Evolutionary conservation across 2,888 invertebrate genomes (phyloP).

Genomic region (Metallyticus violacea): DNA sequence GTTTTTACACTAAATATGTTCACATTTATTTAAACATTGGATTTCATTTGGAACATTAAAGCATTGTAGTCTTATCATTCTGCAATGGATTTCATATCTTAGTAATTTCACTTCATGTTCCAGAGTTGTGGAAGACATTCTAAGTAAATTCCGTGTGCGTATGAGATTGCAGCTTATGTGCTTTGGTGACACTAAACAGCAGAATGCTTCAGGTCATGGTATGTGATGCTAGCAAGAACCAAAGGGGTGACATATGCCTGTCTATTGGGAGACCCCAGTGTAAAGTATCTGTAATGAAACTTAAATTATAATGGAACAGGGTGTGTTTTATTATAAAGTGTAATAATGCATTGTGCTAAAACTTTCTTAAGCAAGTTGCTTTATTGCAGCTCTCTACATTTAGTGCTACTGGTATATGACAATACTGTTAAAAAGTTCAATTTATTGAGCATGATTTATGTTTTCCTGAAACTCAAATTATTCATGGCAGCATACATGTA

Average conservation of each 20-base stretch:
- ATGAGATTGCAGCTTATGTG: slow-evolving; percentile 70
- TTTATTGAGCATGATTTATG: background rate
- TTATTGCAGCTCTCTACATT: background rate
- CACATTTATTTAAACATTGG: no score
- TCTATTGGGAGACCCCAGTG: slow-evolving; percentile 8
- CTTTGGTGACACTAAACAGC: slow-evolving; percentile 43
- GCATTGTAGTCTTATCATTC: no score
- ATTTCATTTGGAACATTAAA: no score
- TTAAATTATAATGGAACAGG: background rate
- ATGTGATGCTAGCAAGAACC: slow-evolving; percentile 24
- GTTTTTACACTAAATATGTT: no score
- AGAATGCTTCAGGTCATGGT: background rate
- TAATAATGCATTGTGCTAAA: background rate
- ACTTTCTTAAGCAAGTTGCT: background rate
- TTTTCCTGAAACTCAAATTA: background rate
- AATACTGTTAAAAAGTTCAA: no score
- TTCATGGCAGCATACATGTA: background rate
- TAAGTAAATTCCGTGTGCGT: slow-evolving; percentile 59
- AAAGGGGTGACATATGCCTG: background rate
- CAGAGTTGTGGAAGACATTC: slow-evolving; percentile 61
- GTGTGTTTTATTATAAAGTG: background rate
- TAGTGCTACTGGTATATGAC: background rate
- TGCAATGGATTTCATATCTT: background rate
- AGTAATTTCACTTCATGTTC: slow-evolving; percentile 35
- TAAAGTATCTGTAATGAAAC: background rate